phyloP scores from a whole-genome alignment of 1,140 invertebrate species.

The Zaprionus capensis region DNA sequence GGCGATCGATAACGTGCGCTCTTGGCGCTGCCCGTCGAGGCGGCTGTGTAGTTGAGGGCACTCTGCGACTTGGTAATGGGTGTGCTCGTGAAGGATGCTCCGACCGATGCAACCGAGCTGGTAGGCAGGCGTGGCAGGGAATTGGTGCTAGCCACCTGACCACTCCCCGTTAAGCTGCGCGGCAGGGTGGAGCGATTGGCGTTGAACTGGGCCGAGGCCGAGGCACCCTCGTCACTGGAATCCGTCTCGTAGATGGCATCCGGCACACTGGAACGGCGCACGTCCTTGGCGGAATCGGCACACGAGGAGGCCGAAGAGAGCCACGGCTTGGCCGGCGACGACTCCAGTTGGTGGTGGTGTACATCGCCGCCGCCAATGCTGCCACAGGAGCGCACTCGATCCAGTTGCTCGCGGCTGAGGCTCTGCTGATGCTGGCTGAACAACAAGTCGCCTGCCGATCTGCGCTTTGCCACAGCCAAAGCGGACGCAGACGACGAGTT shows the following conservation, averaged over 20 bases:
- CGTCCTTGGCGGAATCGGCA: slow-evolving; percentile 76
- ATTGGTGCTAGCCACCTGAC: slow-evolving; percentile 87
- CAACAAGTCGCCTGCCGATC: slow-evolving; percentile 91
- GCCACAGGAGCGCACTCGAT: slow-evolving; percentile 91
- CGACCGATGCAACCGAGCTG: slow-evolving; percentile 71
- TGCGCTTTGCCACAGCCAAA: slow-evolving; percentile 89
- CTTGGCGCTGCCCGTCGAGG: slow-evolving; percentile 88
- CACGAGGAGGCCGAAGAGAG: slow-evolving; percentile 72
- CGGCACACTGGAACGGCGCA: slow-evolving; percentile 87
- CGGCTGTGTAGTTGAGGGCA: slow-evolving; percentile 85
- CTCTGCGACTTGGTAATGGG: slow-evolving; percentile 89
- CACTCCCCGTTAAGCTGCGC: slow-evolving; percentile 87
- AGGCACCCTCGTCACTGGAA: slow-evolving; percentile 87
- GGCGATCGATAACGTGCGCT: slow-evolving; percentile 94
- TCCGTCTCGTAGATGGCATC: slow-evolving; percentile 89
- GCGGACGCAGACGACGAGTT: slow-evolving; percentile 87
- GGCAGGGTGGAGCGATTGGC: slow-evolving; percentile 87
- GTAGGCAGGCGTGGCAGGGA: slow-evolving; percentile 90
- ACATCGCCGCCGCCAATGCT: slow-evolving; percentile 89
- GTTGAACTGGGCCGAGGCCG: slow-evolving; percentile 79
- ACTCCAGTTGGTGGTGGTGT: slow-evolving; percentile 85
- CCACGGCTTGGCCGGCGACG: slow-evolving; percentile 85
- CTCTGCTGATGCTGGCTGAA: slow-evolving; percentile 91
- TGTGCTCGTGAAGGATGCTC: slow-evolving; percentile 83
- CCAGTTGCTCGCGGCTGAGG: slow-evolving; percentile 90